Percentiles rank a stretch among this genome's conserved stretches.
Conservation (phyloP, 1,140 invertebrate species). For the Tribolium madens region DNA sequence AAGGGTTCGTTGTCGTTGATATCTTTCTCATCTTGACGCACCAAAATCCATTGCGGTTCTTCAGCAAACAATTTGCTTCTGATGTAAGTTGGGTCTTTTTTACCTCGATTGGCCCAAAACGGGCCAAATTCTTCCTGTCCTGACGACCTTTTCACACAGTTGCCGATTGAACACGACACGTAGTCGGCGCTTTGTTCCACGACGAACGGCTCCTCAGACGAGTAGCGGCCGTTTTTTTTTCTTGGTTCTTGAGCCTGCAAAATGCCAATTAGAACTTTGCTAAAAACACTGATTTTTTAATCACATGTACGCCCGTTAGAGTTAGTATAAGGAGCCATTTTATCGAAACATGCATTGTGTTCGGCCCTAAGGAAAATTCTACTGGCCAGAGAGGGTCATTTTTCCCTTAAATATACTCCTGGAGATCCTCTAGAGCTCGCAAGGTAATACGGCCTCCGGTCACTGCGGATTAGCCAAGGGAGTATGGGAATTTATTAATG, state of each 20-base stretch:
- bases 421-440: constrained; percentile 52
- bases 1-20: constrained; percentile 53
- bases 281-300: background rate
- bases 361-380: constrained; percentile 4
- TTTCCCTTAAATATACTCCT: constrained; percentile 53
- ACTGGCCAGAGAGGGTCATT: constrained; percentile 6
- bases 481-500: constrained; percentile 58
- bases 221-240: constrained; percentile 37
- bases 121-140: constrained; percentile 58
- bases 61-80: constrained; percentile 54
- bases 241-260: constrained; percentile 57
- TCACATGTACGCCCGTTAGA: constrained; percentile 46
- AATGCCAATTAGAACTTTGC: background rate
- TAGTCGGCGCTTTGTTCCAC: constrained; percentile 47
- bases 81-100: constrained; percentile 55
- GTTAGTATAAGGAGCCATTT: constrained; percentile 45
- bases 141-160: constrained; percentile 52
- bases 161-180: constrained; percentile 41
- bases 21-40: constrained; percentile 48
- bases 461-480: constrained; percentile 59
- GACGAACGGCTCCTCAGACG: constrained; percentile 11
- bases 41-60: constrained; percentile 59
- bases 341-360: constrained; percentile 36
- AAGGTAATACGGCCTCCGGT: constrained; percentile 50
- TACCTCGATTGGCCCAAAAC: constrained; percentile 64